Evolutionary conservation across 2,888 invertebrate species (phyloP).

Genomic region (Conops quadrifasciatus): DNA sequence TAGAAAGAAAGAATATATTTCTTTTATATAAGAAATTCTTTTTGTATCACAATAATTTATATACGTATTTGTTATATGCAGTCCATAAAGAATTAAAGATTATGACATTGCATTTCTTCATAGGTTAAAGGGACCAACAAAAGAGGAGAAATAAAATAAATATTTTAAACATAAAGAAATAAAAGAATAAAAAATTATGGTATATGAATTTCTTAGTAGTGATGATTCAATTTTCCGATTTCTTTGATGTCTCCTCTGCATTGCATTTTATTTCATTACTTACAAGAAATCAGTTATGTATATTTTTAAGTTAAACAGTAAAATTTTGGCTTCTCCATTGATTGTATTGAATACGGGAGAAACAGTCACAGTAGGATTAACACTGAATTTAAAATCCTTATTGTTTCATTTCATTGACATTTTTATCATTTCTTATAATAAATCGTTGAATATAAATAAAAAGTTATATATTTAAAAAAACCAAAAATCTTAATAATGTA

Average conservation of each 20-base stretch:
- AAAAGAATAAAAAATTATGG: neutral
- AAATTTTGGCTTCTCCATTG: neutral
- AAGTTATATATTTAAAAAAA: neutral
- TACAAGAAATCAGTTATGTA: neutral
- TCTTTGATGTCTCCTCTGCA: neutral
- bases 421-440: too few species aligned
- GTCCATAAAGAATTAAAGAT: neutral
- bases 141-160: neutral
- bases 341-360: too few species aligned
- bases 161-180: neutral
- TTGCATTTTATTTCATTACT: neutral
- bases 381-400: too few species aligned
- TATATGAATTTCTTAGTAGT: too few species aligned
- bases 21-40: neutral
- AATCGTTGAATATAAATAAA: too few species aligned
- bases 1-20: neutral
- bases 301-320: neutral
- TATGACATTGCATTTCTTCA: neutral
- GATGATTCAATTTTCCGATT: neutral
- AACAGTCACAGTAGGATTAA: too few species aligned
- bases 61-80: constrained; percentile 4
- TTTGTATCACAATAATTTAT: constrained; percentile 24
- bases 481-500: neutral
- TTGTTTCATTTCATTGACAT: too few species aligned
- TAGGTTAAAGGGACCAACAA: neutral